Percentiles rank a stretch among this genome's conserved stretches.
Evolutionary conservation across 2,888 invertebrate species (phyloP).

Genomic region (Sclerodermus sp.): DNA sequence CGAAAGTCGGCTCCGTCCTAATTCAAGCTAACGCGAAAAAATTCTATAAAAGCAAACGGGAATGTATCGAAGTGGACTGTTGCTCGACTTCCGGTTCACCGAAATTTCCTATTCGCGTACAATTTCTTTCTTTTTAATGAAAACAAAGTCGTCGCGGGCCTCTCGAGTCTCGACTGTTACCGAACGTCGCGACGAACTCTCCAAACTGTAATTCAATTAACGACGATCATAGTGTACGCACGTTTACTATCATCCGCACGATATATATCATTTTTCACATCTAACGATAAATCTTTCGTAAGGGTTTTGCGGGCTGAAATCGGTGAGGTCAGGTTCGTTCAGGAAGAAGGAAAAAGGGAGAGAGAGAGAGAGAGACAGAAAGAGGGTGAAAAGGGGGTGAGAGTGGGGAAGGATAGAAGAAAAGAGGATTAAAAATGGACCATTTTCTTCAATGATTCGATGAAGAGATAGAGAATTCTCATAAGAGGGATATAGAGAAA

Average conservation of each 20-base stretch:
- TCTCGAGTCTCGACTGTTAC: conserved; percentile 10
- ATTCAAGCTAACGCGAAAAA: conserved; percentile 1
- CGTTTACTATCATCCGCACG: conserved; percentile 47
- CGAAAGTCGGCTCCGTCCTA: too few species aligned
- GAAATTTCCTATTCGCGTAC: too few species aligned
- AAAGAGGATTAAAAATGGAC: too few species aligned
- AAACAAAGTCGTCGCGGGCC: neutral
- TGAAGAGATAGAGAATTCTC: neutral
- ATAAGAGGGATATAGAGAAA: neutral
- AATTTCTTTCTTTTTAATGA: too few species aligned
- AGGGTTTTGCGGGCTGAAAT: too few species aligned
- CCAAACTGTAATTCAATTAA: conserved; percentile 50
- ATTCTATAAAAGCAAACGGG: too few species aligned
- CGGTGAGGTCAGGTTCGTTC: conserved; percentile 6
- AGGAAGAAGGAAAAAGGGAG: neutral
- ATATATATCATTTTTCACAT: conserved; percentile 56
- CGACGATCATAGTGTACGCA: conserved; percentile 50
- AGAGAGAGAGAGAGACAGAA: conserved; percentile 1
- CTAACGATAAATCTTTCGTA: conserved; percentile 53
- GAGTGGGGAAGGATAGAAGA: neutral
- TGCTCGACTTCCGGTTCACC: too few species aligned
- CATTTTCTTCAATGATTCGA: too few species aligned
- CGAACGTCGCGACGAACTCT: conserved; percentile 42
- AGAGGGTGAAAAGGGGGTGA: neutral
- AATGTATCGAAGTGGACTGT: too few species aligned